Evolutionary conservation across 1,140 invertebrate genomes (phyloP).

Genomic region (Lutraria rhynchaena): DNA sequence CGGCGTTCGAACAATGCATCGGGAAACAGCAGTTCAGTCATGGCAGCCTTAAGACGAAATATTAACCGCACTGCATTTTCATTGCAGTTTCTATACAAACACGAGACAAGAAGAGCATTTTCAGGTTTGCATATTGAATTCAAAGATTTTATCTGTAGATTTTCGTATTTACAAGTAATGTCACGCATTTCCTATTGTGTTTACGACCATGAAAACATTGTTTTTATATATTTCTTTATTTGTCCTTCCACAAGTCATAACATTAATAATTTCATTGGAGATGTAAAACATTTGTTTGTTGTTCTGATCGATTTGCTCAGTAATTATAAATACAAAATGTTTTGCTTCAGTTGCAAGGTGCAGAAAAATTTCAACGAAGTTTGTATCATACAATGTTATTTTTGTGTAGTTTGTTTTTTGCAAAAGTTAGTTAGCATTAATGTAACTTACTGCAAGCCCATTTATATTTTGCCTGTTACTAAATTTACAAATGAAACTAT

Average conservation of each 20-base stretch:
- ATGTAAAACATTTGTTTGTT: not conserved
- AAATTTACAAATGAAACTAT: no score
- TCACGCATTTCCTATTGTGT: not conserved
- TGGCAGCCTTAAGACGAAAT: slow-evolving; percentile 21
- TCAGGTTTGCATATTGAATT: slow-evolving; percentile 11
- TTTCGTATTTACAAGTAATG: not conserved
- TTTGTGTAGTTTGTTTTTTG: no score
- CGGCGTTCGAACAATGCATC: no score
- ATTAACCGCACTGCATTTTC: slow-evolving; percentile 8
- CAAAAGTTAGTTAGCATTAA: no score
- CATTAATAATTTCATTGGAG: not conserved
- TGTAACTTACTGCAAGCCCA: no score
- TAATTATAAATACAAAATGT: no score
- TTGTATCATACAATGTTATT: no score
- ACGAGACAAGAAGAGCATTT: not conserved
- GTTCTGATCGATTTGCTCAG: no score
- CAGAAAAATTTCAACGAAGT: no score
- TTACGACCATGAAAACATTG: not conserved
- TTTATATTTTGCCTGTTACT: no score
- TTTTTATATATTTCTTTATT: not conserved
- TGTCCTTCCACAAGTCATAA: not conserved
- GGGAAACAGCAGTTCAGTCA: slow-evolving; percentile 19
- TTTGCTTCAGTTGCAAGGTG: no score
- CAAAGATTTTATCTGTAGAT: not conserved
- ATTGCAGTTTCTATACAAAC: not conserved